Base-by-base conservation (phyloP, 2,797 vertebrate species). In the Apogon talboti region DNA sequence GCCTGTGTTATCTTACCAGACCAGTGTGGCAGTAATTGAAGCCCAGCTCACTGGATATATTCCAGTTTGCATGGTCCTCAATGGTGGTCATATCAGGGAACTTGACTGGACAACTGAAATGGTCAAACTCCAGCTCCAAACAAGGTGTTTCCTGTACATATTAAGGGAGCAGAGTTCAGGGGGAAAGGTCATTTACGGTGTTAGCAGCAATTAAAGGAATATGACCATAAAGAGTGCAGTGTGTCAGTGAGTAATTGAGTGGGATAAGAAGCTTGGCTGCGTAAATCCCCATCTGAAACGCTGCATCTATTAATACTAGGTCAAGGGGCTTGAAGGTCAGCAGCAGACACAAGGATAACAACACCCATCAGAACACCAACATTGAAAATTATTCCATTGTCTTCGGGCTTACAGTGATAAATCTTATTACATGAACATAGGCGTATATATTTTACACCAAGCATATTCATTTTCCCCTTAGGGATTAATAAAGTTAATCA, bases 41-140 rank as follows among this genome's bases (percentile, higher is more conserved):
- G 59, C 97, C 98, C 80, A 97, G 95, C 89, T 99, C 98, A 80
- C 97, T 94, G 72, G 97, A 98, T 70, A 98, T 95, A 24, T 94
- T 97, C 96, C 97, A 96, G 47, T 97, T 99, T 51, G 98, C 96
- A 19, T 98, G 96, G 21, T 98, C 97, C 91, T 99, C 97, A 24
- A 98, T 95, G 63, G 92, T 94, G 11, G 95, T 81, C 96, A 97
- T 97, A 78, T 98, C 96, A 18, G 98, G 96, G 72, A 96, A 99
- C 85, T 99, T 99, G 1, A 99, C 96, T 15, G 97, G 96, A 78
- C 94, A 96, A 85, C 96, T 98, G 90, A 99, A 99, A 90, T 97
- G 95, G 85, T 99, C 98, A 85, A 99, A 98, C 92, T 99, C 98
- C 89, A 99, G 89, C 88, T 99, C 97, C 71, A 99, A 92, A 88